Percentiles rank a stretch among this genome's conserved stretches.
Evolutionary conservation across 2,888 invertebrate species (phyloP).

Genomic region (Metopia argyrocephala): DNA sequence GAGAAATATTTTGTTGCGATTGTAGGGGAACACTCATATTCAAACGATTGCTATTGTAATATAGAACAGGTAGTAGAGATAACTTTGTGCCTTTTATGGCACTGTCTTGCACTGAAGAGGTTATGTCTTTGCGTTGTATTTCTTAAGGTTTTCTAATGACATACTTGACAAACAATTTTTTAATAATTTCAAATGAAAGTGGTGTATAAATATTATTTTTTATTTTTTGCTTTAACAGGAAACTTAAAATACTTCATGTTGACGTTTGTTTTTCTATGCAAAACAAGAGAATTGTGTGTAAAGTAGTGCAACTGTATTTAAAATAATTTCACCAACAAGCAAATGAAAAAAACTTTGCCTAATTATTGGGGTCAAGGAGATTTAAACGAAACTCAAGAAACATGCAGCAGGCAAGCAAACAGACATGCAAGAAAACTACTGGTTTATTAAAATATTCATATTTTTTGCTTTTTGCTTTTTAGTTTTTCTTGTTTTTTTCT

Average conservation of each 20-base stretch:
- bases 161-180: neutral
- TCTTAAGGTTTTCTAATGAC: conserved; percentile 22
- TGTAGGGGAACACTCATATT: no score
- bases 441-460: neutral
- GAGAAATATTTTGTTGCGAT: no score
- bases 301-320: neutral
- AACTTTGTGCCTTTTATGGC: no score
- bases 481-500: no score
- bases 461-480: no score
- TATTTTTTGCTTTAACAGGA: neutral
- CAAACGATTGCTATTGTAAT: no score
- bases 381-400: neutral
- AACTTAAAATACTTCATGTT: conserved; percentile 31
- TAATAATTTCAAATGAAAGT: neutral
- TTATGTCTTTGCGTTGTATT: neutral
- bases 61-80: no score
- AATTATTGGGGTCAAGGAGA: conserved; percentile 64
- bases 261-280: neutral
- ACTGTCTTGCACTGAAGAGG: neutral
- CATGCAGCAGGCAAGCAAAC: neutral
- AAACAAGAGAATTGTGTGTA: neutral
- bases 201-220: neutral
- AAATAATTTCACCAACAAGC: neutral
- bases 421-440: neutral
- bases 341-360: conserved; percentile 46